Conservation (phyloP, 2,113 vertebrate genomes). For the Paradisaea rubra region DNA sequence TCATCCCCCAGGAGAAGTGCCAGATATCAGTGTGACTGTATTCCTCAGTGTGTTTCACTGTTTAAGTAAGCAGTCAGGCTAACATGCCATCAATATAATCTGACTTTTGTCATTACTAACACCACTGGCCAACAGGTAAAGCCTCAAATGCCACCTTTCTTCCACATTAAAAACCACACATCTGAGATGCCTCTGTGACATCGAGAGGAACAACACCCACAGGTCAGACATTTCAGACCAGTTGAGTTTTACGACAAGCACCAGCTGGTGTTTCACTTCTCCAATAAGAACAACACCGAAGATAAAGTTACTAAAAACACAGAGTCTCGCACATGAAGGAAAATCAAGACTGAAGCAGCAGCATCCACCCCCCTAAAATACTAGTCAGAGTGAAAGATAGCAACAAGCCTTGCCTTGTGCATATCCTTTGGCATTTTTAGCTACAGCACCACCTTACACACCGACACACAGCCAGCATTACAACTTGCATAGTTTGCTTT, state of each 20-base stretch:
- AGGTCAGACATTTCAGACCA: not conserved
- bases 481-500: not conserved
- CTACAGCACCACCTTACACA: not conserved
- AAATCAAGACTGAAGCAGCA: not conserved
- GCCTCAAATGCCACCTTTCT: not conserved
- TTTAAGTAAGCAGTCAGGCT: not conserved
- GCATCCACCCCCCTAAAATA: not conserved
- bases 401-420: not conserved
- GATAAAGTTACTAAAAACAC: not conserved
- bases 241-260: not conserved
- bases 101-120: not conserved
- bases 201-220: not conserved
- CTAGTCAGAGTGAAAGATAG: not conserved
- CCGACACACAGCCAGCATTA: not conserved
- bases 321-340: not conserved
- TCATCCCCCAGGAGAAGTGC: not conserved
- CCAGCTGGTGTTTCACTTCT: not conserved
- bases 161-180: not conserved
- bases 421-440: not conserved
- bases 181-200: not conserved
- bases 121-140: not conserved
- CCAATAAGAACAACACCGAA: not conserved
- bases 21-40: not conserved
- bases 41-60: not conserved
- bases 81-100: not conserved